These are phyloP conservation scores for Calephelis virginiensis DNA, from an alignment of 1,140 invertebrate genomes.

Conservation along the genomic window DNA sequence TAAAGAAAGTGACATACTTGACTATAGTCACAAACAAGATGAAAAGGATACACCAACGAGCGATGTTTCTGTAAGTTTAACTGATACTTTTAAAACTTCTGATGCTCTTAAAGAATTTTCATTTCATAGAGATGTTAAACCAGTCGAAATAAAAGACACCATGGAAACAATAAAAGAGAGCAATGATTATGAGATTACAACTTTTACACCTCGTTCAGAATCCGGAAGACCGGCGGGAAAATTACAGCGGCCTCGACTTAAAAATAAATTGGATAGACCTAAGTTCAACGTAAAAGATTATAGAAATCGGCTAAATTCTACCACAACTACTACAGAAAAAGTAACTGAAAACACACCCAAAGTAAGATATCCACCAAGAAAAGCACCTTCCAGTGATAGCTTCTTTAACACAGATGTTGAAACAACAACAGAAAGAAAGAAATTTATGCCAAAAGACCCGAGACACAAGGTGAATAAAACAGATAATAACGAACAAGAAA, in stretches of 20 bases:
- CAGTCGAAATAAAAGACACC: constrained; percentile 62
- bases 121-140: constrained; percentile 65
- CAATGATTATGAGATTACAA: constrained; percentile 47
- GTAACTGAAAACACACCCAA: constrained; percentile 58
- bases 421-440: constrained; percentile 68
- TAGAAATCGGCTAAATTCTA: constrained; percentile 73
- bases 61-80: constrained; percentile 64
- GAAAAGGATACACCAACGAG: constrained; percentile 78
- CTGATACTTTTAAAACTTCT: constrained; percentile 47
- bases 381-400: constrained; percentile 57
- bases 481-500: constrained; percentile 54
- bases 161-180: constrained; percentile 45
- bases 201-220: constrained; percentile 42
- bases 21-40: constrained; percentile 76
- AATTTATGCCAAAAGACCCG: constrained; percentile 74
- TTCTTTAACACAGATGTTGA: constrained; percentile 52
- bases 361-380: constrained; percentile 66
- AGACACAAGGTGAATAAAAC: constrained; percentile 58
- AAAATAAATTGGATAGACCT: constrained; percentile 74
- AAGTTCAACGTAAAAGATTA: constrained; percentile 82
- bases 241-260: constrained; percentile 57
- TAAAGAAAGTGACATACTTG: constrained; percentile 56
- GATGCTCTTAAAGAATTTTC: constrained; percentile 54
- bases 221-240: constrained; percentile 42
- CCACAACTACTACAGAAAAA: constrained; percentile 77